Percentiles rank a stretch among this genome's conserved stretches.
Evolutionary conservation across 2,113 vertebrate genomes (phyloP).

Genomic region (Zapornia atra): DNA sequence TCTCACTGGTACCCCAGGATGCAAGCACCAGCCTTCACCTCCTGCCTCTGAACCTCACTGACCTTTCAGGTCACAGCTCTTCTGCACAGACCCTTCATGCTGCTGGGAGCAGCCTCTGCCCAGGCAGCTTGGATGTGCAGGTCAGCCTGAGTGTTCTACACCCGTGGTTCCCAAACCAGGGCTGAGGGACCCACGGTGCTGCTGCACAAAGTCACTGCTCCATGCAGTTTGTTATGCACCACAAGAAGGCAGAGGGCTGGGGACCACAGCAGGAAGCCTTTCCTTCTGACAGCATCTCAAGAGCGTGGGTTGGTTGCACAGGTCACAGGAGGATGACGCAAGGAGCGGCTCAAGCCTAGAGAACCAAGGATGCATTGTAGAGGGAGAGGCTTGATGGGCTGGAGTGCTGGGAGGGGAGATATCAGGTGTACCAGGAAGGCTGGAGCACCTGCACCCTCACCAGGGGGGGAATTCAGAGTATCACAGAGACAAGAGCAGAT

Average conservation of each 20-base stretch:
- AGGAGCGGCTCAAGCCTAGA: neutral
- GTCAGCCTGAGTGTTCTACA: neutral
- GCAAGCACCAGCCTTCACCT: neutral
- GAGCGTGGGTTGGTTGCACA: neutral
- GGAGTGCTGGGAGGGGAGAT: neutral
- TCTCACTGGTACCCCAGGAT: neutral
- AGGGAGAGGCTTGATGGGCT: neutral
- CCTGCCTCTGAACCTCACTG: neutral
- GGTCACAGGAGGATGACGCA: neutral
- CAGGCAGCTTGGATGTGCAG: accelerated
- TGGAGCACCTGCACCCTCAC: neutral
- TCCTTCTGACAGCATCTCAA: neutral
- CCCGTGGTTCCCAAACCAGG: neutral
- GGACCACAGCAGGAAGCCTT: neutral
- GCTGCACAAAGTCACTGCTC: accelerated
- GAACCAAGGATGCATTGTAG: neutral
- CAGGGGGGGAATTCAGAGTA: neutral
- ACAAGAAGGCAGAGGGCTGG: neutral
- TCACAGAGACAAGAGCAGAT: neutral
- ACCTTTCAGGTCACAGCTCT: neutral
- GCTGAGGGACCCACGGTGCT: neutral
- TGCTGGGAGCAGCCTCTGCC: neutral
- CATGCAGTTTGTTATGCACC: accelerated
- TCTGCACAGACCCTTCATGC: neutral
- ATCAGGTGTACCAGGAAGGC: neutral